These are phyloP conservation scores for Parasteatoda lunata DNA, from an alignment of 2,888 invertebrate species.

Conservation along the genomic window DNA sequence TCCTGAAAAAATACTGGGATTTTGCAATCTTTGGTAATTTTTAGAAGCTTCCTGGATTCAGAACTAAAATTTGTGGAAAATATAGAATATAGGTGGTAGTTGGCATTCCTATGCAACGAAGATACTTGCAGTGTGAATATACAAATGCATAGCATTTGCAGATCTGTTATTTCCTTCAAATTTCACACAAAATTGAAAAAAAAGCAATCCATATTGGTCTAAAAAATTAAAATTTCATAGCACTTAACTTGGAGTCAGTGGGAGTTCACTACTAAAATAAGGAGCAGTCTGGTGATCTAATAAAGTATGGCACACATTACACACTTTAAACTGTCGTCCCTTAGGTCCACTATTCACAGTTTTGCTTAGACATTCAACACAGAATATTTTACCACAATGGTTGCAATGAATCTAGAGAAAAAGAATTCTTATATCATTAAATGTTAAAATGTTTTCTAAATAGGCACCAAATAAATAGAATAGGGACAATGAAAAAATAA, in stretches of 20 bases:
- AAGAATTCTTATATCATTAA: not conserved
- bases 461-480: not conserved
- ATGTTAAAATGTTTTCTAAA: not conserved
- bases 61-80: no score
- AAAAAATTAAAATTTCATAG: constrained; percentile 15
- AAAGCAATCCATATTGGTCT: constrained; percentile 28
- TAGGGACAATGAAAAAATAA: not conserved
- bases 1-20: no score
- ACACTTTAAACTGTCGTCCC: constrained; percentile 89
- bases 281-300: constrained; percentile 92
- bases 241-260: constrained; percentile 69
- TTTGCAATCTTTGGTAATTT: not conserved
- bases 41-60: constrained; percentile 10
- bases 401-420: constrained; percentile 84
- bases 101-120: no score
- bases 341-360: constrained; percentile 90
- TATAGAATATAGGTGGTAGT: no score
- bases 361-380: constrained; percentile 87
- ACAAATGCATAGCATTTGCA: constrained; percentile 65
- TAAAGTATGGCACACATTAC: constrained; percentile 97
- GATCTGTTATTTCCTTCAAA: constrained; percentile 33
- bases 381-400: constrained; percentile 97
- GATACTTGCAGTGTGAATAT: not conserved
- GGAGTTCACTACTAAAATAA: constrained; percentile 79
- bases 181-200: constrained; percentile 30